Evolutionary conservation across 30 jellyfish, hydroid and myxozoan genomes (phyloP), one percentile per base, ranked within the genome.

Genomic region (Clytia hemisphaerica): DNA sequence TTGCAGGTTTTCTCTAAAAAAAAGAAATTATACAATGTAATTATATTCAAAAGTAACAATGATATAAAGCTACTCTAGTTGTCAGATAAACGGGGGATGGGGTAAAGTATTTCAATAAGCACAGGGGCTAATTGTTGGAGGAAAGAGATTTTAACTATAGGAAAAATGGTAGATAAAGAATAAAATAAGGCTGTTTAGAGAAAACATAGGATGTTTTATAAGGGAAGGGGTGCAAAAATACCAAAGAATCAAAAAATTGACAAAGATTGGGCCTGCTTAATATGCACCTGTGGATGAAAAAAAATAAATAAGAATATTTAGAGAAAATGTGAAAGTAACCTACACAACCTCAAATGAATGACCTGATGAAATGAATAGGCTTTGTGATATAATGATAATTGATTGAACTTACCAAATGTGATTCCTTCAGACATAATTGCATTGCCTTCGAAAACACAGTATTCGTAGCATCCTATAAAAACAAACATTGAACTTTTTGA

Each of bases 391-490:
- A n/a, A n/a, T n/a, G n/a, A n/a, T n/a, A n/a, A n/a, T n/a, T 6
- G 44, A 15, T 15, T 3, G 21, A 12, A 24, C 97, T 1, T 48
- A 88, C 97, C 85, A 79, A 30, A 80, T 88, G 94, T 0, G 94
- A 83, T 46, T 88, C 93, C 45, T 88, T 79, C 66, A 88, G 63
- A 18, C 84, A 83, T n/a, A 79, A 48, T 58, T 88, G 97, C 88
- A 88, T 68, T 51, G 93, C 97, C 71, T 94, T 68, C 27, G 97
- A 79, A 37, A 88, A 88, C 24, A 88, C 97, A 0, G 97, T 88
- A 81, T 83, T 79, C 14, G 94, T 94, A 18, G 97, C 97, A 75
- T 88, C 97, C 97, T 88, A 46, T 6, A 31, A 19, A 30, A 7
- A 59, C 2, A 61, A 16, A 26, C 0, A 25, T 2, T n/a, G 45